Conservation (phyloP, 2,797 vertebrate species). For the Eulemur albifrons region DNA sequence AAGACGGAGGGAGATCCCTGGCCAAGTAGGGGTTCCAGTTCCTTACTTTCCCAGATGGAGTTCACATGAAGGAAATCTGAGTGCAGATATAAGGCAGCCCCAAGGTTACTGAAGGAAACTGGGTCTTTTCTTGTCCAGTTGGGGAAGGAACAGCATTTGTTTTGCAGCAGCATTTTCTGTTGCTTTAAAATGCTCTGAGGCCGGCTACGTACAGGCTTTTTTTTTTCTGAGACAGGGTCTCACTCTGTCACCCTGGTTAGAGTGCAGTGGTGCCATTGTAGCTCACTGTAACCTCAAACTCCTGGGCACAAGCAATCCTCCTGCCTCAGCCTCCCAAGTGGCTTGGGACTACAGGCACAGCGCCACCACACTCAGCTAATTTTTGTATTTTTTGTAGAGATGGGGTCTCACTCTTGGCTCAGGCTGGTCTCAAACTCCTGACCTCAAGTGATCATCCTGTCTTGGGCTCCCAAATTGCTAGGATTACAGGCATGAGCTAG, state of each 20-base stretch:
- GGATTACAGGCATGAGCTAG: too few species aligned
- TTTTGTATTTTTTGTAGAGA: neutral
- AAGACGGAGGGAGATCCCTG: neutral
- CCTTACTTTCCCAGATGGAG: neutral
- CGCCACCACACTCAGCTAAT: neutral
- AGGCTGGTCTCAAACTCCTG: too few species aligned
- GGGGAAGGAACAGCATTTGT: neutral
- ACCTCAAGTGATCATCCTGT: too few species aligned
- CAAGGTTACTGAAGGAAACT: neutral
- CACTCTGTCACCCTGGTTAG: neutral
- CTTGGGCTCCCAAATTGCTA: too few species aligned
- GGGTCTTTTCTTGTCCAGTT: neutral
- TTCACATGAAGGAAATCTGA: neutral
- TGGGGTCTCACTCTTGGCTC: too few species aligned
- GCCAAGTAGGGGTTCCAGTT: neutral
- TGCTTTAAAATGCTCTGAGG: neutral
- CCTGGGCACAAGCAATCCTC: neutral
- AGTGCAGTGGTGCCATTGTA: neutral
- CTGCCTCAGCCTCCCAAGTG: neutral
- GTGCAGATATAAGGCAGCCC: neutral
- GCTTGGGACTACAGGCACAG: neutral
- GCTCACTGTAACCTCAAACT: neutral
- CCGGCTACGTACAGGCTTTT: neutral
- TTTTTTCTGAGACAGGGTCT: neutral
- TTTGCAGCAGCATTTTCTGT: neutral